Base-by-base conservation (phyloP, 1,140 invertebrate genomes). In the Oreohelix idahoensis region DNA sequence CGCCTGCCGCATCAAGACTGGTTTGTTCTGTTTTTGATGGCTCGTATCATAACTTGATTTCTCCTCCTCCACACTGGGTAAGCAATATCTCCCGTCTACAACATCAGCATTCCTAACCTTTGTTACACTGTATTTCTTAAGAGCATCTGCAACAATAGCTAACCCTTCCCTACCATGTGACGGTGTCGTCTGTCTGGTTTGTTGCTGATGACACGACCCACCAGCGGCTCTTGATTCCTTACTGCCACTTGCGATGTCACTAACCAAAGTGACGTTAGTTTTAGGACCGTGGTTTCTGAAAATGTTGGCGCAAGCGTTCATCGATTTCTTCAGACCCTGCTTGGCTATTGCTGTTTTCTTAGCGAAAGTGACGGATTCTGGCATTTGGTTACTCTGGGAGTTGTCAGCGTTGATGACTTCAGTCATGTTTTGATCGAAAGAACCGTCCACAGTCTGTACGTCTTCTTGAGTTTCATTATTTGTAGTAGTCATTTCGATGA, bases 31-130 rank as follows among this genome's bases (percentile, higher is more conserved):
- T 39, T 4, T 15, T 26, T 39, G 38, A 11, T 58, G 2, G 2
- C 10, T n/a, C 4, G 10, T n/a, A 4, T 58, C 53, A 49, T 2
- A 1, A 74, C 42, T 26, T 32, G 11, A 5, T 39, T 38, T 39
- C 32, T 74, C 71, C n/a, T 74, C 71, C 29, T 74, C 71, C 15
- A 74, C 71, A 42, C 36, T 74, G 4, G 71, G 71, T 39, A 74
- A 74, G 23, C 71, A 42, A 26, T 39, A 36, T 20, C 71, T 39
- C n/a, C 38, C 38, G n/a, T 74, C 38, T 5, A n/a, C 11, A 4
- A n/a, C 5, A 2, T 39, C 38, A 26, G 8, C 36, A 13, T 74
- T 39, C 13, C 71, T 23, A 49, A 11, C 4, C 11, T 74, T 74
- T 26, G 71, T 74, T 35, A 74, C 1, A 29, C 8, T 74, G 8